Base-by-base conservation (phyloP, 2,888 invertebrate genomes). In the Phengaris alcon region DNA sequence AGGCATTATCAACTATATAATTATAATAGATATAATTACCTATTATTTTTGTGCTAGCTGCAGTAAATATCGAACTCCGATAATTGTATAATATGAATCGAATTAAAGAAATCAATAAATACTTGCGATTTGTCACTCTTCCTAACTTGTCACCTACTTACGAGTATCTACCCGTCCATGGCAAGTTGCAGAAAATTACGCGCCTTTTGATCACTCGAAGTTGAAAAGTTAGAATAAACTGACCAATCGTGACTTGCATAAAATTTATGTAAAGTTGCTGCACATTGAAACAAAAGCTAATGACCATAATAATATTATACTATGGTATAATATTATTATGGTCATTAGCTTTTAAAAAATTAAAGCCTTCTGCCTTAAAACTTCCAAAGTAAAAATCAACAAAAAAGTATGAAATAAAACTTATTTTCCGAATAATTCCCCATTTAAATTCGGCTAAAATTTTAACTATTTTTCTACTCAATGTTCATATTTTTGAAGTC, bases 141-240 rank as follows among this genome's bases (percentile, higher is more conserved):
- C 35, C 2, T 35, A 35, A 15, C 22, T 22, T 22, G 22, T 22
- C 22, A 22, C 22, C 22, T 57, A 57, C 57, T 57, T 22, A n/a
- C n/a, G n/a, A n/a, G n/a, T n/a, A 13, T 44, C 64, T 64, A 1
- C 12, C 64, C 6, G 5, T 64, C 15, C 64, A 12, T 59, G 10
- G 48, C 52, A 64, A 64, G 35, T 64, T 44, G 35, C 44, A 12
- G 90, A 92, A 92, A 91, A 92, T 92, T 91, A 91, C 91, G 89
- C 90, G 85, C 90, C 88, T 88, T 91, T 90, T 85, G 89, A 91
- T 90, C 88, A 88, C 84, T 83, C 83, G 85, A 88, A 91, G 89
- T 93, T 91, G 87, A 86, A 88, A 90, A 91, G 90, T 91, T 90
- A 87, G 87, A 91, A 91, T 90, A 91, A 92, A 93, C 91, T 90